These are phyloP conservation scores for Sminthurides aquaticus DNA, from an alignment of 2,888 invertebrate genomes.

Conservation along the genomic window DNA sequence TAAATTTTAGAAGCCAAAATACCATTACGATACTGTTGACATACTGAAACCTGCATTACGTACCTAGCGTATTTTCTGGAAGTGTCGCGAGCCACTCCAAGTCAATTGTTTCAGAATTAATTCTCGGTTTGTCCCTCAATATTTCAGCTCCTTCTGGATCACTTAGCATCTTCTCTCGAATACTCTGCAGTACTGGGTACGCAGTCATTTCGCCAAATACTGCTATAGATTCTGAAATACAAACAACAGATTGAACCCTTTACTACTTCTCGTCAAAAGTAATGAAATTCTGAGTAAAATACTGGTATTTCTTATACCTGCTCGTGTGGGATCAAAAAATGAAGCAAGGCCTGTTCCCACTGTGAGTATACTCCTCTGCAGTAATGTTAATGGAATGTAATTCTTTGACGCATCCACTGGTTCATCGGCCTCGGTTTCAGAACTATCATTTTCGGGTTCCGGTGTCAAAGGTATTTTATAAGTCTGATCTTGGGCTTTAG, in stretches of 20 bases:
- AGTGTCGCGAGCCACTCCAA: slow-evolving; percentile 61
- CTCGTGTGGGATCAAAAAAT: slow-evolving; percentile 67
- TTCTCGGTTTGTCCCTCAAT: slow-evolving; percentile 67
- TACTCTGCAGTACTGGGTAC: slow-evolving; percentile 59
- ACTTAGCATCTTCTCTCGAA: slow-evolving; percentile 66
- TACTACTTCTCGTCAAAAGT: not conserved
- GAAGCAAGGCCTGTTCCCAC: slow-evolving; percentile 82
- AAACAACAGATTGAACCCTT: not conserved
- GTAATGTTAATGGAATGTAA: slow-evolving; percentile 10
- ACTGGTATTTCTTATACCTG: slow-evolving; percentile 48
- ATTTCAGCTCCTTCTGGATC: slow-evolving; percentile 72
- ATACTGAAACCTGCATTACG: not conserved
- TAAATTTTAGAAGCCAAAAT: not conserved
- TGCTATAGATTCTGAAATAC: slow-evolving; percentile 77
- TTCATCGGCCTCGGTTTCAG: too few relatives aligned
- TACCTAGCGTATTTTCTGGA: slow-evolving; percentile 73
- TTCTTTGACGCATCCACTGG: not conserved
- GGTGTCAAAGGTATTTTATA: not conserved
- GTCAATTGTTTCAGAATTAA: slow-evolving; percentile 74
- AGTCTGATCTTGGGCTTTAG: not conserved
- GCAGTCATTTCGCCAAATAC: slow-evolving; percentile 89
- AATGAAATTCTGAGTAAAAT: not conserved
- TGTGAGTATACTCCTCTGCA: slow-evolving; percentile 67
- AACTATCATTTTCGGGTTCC: not conserved
- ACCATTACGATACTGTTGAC: not conserved